Evolutionary conservation across 1,140 invertebrate genomes (phyloP).

Genomic region (Hestina assimilis): DNA sequence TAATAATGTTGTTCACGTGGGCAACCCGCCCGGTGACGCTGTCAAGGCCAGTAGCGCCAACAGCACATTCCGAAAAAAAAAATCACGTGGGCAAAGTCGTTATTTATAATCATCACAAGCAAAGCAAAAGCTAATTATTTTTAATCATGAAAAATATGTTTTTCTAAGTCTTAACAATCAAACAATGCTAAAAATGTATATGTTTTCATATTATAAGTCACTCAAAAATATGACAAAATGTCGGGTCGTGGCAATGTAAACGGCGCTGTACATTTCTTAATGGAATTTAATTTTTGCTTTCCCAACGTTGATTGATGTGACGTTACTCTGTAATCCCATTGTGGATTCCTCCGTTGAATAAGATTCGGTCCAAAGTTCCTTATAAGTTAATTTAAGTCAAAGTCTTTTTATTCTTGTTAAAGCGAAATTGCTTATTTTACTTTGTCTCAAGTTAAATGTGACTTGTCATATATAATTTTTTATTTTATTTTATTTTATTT

Average conservation of each 20-base stretch:
- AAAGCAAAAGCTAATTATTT: no score
- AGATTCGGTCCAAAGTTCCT: slow-evolving; percentile 30
- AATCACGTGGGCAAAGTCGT: no score
- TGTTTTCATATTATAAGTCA: no score
- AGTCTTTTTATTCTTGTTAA: slow-evolving; percentile 23
- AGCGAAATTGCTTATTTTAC: slow-evolving; percentile 29
- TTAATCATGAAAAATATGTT: no score
- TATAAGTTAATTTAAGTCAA: slow-evolving; percentile 30
- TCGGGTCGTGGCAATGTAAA: slow-evolving; percentile 12
- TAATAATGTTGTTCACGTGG: no score
- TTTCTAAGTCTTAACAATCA: no score
- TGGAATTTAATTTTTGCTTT: slow-evolving; percentile 34
- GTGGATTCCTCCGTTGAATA: slow-evolving; percentile 21
- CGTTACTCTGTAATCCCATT: slow-evolving; percentile 31
- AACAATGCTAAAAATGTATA: no score
- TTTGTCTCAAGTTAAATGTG: slow-evolving; percentile 18
- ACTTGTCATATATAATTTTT: neutral
- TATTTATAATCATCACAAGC: no score
- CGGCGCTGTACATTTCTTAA: slow-evolving; percentile 25
- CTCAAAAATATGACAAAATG: neutral
- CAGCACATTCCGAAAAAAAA: no score
- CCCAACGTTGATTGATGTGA: slow-evolving; percentile 32
- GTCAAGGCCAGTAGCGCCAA: no score
- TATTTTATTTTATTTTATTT: no score
- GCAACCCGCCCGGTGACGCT: no score